Evolutionary conservation across 2,888 invertebrate genomes (phyloP).

Genomic region (Patella depressa): DNA sequence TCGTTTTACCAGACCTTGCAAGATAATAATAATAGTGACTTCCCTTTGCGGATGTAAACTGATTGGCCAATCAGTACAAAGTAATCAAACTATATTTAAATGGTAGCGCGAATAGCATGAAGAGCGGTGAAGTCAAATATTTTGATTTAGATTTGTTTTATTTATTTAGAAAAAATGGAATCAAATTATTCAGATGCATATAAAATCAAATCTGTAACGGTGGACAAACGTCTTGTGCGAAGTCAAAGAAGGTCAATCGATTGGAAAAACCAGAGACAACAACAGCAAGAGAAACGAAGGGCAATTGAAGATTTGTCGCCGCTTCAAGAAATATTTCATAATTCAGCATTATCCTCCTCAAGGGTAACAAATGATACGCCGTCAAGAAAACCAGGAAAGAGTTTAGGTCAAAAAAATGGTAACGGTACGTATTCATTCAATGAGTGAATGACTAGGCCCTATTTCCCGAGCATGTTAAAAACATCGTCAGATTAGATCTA

Average conservation of each 20-base stretch:
- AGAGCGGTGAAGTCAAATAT: too few relatives aligned
- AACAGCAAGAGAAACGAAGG: slow-evolving; percentile 46
- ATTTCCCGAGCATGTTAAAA: too few relatives aligned
- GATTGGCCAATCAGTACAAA: too few relatives aligned
- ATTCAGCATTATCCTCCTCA: background rate
- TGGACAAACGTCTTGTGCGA: slow-evolving; percentile 32
- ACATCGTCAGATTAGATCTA: too few relatives aligned
- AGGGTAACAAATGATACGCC: background rate
- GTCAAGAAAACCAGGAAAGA: slow-evolving; percentile 14
- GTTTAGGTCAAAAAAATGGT: slow-evolving; percentile 6
- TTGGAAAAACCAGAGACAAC: slow-evolving; percentile 46
- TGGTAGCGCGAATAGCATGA: too few relatives aligned
- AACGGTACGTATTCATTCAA: background rate
- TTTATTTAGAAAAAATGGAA: background rate
- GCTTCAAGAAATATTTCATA: slow-evolving; percentile 42
- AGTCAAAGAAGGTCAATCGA: slow-evolving; percentile 52
- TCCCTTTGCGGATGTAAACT: too few relatives aligned
- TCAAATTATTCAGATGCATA: slow-evolving; percentile 24
- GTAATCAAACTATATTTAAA: too few relatives aligned
- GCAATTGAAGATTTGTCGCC: slow-evolving; percentile 56
- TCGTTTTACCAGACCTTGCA: background rate
- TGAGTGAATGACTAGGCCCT: too few relatives aligned
- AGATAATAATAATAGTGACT: too few relatives aligned
- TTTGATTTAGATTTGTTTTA: too few relatives aligned
- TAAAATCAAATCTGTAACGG: slow-evolving; percentile 23